Percentiles rank a stretch among this genome's conserved stretches.
phyloP scores from a whole-genome alignment of 2,797 vertebrate genomes.

The Erethizon dorsatum region DNA sequence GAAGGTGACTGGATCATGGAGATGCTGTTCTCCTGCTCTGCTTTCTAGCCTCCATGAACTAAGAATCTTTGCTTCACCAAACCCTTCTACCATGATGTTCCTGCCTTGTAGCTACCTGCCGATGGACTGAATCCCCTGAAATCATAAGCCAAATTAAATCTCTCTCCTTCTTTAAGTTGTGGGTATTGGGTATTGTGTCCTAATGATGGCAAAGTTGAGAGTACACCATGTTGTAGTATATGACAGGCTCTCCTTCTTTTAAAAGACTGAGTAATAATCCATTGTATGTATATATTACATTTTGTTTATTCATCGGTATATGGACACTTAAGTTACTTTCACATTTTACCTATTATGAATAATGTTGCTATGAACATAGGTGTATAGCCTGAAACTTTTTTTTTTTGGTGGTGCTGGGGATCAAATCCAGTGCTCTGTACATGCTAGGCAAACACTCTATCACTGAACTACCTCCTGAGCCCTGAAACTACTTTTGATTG shows the following conservation, averaged over 20 bases:
- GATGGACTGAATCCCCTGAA: not conserved
- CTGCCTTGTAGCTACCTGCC: not conserved
- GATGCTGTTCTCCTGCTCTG: not conserved
- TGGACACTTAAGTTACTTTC: not conserved
- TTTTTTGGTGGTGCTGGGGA: not conserved
- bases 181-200: not conserved
- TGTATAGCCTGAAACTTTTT: not conserved
- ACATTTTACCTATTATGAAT: not conserved
- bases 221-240: not conserved
- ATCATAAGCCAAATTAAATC: not conserved
- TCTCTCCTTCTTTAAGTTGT: not conserved
- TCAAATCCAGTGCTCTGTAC: not conserved
- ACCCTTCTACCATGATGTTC: not conserved
- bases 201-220: not conserved
- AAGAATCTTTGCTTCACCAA: not conserved
- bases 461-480: not conserved
- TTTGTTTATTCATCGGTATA: not conserved
- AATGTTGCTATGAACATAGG: not conserved
- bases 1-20: not conserved
- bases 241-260: constrained; percentile 21
- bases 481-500: not conserved
- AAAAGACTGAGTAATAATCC: constrained; percentile 37
- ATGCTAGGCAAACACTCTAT: not conserved
- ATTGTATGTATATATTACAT: not conserved
- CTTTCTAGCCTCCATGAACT: not conserved